These are phyloP conservation scores for Notospermus geniculatus DNA, from an alignment of 1,140 invertebrate species.

Conservation along the genomic window DNA sequence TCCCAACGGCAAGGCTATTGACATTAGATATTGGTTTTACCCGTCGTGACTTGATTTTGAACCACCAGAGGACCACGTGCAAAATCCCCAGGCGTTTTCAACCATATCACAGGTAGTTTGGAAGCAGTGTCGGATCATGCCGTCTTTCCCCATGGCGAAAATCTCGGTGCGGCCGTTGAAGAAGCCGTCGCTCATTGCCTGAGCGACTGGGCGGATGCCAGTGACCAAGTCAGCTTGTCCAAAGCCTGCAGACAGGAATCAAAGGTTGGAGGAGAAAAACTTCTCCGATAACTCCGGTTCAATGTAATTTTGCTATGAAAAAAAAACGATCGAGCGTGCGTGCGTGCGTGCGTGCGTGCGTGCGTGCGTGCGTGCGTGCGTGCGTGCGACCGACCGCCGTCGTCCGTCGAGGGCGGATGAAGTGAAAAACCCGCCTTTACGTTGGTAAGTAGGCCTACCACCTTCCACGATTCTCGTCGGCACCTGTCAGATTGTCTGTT, in stretches of 20 bases:
- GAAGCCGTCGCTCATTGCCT: background rate
- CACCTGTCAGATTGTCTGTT: too few relatives aligned
- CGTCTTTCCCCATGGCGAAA: slow-evolving; percentile 7
- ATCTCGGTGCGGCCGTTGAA: slow-evolving; percentile 4
- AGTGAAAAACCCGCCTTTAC: too few relatives aligned
- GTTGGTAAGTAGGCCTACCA: too few relatives aligned
- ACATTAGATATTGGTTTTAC: background rate
- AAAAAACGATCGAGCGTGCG: too few relatives aligned
- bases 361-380: too few relatives aligned
- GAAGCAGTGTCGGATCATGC: background rate
- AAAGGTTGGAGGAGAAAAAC: too few relatives aligned
- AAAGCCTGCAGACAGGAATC: background rate
- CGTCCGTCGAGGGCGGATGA: too few relatives aligned
- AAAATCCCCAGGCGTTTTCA: slow-evolving; percentile 1
- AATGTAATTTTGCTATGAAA: too few relatives aligned
- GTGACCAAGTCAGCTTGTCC: slow-evolving; percentile 5
- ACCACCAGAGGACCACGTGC: slow-evolving; percentile 8
- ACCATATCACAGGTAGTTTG: slow-evolving; percentile 10
- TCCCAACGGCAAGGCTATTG: background rate
- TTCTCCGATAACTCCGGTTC: too few relatives aligned
- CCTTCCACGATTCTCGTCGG: too few relatives aligned
- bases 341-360: too few relatives aligned
- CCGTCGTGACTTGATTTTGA: background rate
- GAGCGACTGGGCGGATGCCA: background rate
- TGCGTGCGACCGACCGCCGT: too few relatives aligned